Conservation (phyloP, 2,888 invertebrate genomes). For the Flabesymbios commensalis region DNA sequence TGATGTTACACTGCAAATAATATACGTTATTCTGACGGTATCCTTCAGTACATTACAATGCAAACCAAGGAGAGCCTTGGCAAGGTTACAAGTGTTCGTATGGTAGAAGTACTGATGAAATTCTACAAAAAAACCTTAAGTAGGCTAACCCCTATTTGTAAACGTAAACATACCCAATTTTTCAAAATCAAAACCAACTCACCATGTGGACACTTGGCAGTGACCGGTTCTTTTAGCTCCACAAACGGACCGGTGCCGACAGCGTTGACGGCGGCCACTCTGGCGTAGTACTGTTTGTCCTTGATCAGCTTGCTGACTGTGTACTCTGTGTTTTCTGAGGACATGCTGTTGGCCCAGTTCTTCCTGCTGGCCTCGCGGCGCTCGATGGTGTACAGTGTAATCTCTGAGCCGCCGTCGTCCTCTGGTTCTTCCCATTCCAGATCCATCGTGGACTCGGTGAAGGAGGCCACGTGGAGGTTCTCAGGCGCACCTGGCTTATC, state of each 20-base stretch:
- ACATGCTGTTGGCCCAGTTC: conserved; percentile 11
- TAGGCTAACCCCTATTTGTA: too few species aligned
- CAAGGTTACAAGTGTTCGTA: too few species aligned
- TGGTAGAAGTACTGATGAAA: too few species aligned
- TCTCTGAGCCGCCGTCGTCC: conserved; percentile 24
- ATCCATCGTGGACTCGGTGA: conserved; percentile 24
- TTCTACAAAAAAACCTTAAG: too few species aligned
- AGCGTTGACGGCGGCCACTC: conserved; percentile 53
- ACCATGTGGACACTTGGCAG: conserved; percentile 34
- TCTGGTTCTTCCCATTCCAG: conserved; percentile 49
- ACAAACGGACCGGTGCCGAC: conserved; percentile 74
- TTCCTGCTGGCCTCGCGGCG: conserved; percentile 18
- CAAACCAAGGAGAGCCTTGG: too few species aligned
- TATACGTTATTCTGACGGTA: too few species aligned
- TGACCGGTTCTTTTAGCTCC: conserved; percentile 49
- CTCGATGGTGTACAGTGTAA: conserved; percentile 43
- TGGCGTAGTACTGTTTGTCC: conserved; percentile 22
- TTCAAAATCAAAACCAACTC: neutral
- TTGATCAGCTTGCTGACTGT: conserved; percentile 15
- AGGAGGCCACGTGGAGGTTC: conserved; percentile 31
- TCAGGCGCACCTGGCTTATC: conserved; percentile 40
- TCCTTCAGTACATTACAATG: too few species aligned
- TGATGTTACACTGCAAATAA: too few species aligned
- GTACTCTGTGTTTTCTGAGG: conserved; percentile 10
- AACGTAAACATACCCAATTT: neutral